Base-by-base conservation (phyloP, 2,113 vertebrate genomes). In the Felis chaus region DNA sequence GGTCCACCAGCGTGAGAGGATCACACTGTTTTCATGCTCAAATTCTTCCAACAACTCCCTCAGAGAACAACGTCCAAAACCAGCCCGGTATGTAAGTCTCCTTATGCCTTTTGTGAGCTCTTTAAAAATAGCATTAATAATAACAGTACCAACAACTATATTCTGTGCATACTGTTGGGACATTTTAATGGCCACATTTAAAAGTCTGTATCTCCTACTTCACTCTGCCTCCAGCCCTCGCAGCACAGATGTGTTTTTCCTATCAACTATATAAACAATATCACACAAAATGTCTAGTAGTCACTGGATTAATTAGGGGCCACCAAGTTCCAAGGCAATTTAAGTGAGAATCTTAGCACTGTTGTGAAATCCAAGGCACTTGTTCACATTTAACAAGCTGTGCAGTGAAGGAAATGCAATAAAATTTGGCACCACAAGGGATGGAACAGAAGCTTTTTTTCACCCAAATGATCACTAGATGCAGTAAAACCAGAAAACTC, bases 191-290 rank as follows among this genome's bases (percentile, higher is more conserved):
- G 21, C 16, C 66, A 66, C 45, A 50, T 73, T 84, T 66, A 50
- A 96, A 71, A 50, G 13, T 29, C 21, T 85, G 27, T 69, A 57
- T 98, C 73, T 98, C 79, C 94, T 96, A 48, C 97, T 98, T 98
- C 95, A 94, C 90, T 98, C 83, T 95, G 66, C 16, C 97, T 89
- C 29, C 76, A 97, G 96, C 29, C 71, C 11, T 96, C 97, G 74
- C 82, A 95, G 48, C 88, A 96, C 93, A 86, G 63, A 92, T 95
- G 97, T 96, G 68, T 68, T 92, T 76, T 92, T 94, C 92, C 91
- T 95, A 16, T 93, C 97, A 97, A 83, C 88, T 97, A 66, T 65
- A 27, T 89, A 95, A 98, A 94, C 48, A 95, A 84, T 57, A 87
- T 94, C 83, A 97, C 88, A 97, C 91, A 97, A 97, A 97, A 69